Base-by-base conservation (phyloP, 2,888 invertebrate genomes). In the Tetranychus piercei region DNA sequence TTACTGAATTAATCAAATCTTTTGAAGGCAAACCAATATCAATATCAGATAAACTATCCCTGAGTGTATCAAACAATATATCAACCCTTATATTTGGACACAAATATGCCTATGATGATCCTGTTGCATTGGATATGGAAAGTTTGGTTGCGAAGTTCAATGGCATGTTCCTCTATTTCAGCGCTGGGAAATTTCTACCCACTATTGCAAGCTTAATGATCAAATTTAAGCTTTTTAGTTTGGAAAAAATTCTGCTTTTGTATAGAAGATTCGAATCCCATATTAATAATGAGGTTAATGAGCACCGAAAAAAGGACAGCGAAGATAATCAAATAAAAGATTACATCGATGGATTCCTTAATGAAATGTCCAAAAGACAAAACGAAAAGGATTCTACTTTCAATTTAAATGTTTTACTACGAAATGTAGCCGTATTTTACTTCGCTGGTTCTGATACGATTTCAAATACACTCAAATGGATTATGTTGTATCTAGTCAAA, bases 21-120 rank as follows among this genome's bases (percentile, higher is more conserved):
- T 3, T 6, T 6, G 6, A 6, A 69, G 55, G 55, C 2, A 69
- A 69, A 23, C 69, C 69, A 20, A 11, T 69, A 11, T 11, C 18
- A 11, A 8, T 22, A 11, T 6, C 1, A 1, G 22, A 22, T 11
- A 11, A 6, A 20, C 69, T 69, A 22, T 69, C 69, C 18, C 5
- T 22, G 18, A 69, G 69, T 20, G 69, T 69, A 9, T 11, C 22
- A 11, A 69, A 69, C 69, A 69, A 69, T 69, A 69, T 69, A 23
- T 69, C 69, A 5, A 20, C 15, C 6, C 69, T 69, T 20, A 6
- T 23, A 5, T 23, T 23, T 23, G 69, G 69, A 69, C 20, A 69
- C 11, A n/a, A 23, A 22, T 69, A 20, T 8, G 69, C 18, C 9
- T 69, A 69, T 22, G 69, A 69, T 11, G 69, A 69, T 69, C n/a